Conservation (phyloP, 53 echinoderm and acorn worm genomes). For the Holothuria leucospilota region DNA sequence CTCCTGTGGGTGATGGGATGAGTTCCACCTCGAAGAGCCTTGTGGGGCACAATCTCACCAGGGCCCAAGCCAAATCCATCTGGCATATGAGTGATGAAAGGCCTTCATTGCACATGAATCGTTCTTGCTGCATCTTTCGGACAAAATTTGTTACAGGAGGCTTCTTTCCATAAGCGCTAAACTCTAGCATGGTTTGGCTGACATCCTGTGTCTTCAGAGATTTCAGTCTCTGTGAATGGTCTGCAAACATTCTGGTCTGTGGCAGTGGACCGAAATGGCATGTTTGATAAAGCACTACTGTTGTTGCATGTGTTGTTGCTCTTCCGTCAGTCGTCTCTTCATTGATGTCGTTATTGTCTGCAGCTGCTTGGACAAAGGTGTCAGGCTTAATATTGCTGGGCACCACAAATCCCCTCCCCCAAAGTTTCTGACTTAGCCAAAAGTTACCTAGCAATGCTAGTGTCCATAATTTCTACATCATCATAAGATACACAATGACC, state of each 20-base stretch:
- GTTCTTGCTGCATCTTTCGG: constrained; percentile 30
- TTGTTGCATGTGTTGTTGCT: too few species aligned
- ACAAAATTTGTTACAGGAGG: constrained; percentile 15
- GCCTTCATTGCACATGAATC: constrained; percentile 7
- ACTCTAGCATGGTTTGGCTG: constrained; percentile 16
- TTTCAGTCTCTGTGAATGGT: constrained; percentile 43
- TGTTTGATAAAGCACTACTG: too few species aligned
- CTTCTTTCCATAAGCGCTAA: constrained; percentile 1
- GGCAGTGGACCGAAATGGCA: too few species aligned
- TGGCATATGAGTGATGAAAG: neutral
- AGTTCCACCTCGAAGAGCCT: constrained; percentile 31
- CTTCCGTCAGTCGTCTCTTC: too few species aligned
- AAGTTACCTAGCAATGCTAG: constrained; percentile 49
- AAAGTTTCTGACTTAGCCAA: constrained; percentile 42
- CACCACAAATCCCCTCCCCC: neutral
- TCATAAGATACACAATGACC: constrained; percentile 39
- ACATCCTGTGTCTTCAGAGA: neutral
- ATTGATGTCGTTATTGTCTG: too few species aligned
- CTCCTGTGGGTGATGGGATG: neutral
- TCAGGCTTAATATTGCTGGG: too few species aligned
- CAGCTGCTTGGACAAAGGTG: constrained; percentile 42
- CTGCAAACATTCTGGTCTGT: neutral
- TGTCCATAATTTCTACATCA: constrained; percentile 58
- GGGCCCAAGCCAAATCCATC: constrained; percentile 41
- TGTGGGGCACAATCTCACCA: constrained; percentile 30